These are phyloP conservation scores for Mesoligia furuncula DNA, from an alignment of 2,888 invertebrate species.

Conservation along the genomic window DNA sequence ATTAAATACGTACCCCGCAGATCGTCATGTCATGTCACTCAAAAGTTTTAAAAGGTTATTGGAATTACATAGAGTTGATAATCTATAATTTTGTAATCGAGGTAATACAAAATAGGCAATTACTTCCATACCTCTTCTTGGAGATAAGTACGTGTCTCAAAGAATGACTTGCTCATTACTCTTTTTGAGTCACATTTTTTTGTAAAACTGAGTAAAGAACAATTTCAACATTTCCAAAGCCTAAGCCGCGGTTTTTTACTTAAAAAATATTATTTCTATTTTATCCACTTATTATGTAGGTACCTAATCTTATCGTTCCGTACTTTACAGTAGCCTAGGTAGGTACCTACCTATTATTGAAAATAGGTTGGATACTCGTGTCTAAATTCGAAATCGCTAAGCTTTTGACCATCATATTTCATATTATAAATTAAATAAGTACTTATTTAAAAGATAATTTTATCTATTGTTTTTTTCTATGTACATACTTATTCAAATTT, in stretches of 20 bases:
- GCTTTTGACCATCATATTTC: constrained; percentile 4
- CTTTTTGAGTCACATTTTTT: neutral
- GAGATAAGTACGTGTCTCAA: neutral
- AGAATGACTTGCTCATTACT: neutral
- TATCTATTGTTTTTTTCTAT: constrained; percentile 4
- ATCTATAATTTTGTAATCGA: neutral
- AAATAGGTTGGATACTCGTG: neutral
- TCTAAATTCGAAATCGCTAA: neutral
- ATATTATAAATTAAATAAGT: constrained; percentile 4
- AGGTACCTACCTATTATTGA: too few relatives aligned
- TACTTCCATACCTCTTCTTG: neutral
- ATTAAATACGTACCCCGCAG: too few relatives aligned
- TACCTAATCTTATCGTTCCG: too few relatives aligned
- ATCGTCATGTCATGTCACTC: neutral
- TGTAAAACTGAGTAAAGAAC: neutral
- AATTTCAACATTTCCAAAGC: too few relatives aligned
- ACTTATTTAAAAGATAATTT: neutral
- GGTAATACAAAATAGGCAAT: neutral
- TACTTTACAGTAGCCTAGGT: too few relatives aligned
- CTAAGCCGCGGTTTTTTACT: neutral
- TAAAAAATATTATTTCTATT: too few relatives aligned
- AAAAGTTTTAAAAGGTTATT: neutral
- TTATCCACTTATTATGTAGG: too few relatives aligned
- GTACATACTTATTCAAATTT: neutral
- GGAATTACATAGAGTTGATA: neutral